These are phyloP conservation scores for Caenorhabditis drosophilae DNA, from an alignment of 2,888 invertebrate species.

Conservation along the genomic window DNA sequence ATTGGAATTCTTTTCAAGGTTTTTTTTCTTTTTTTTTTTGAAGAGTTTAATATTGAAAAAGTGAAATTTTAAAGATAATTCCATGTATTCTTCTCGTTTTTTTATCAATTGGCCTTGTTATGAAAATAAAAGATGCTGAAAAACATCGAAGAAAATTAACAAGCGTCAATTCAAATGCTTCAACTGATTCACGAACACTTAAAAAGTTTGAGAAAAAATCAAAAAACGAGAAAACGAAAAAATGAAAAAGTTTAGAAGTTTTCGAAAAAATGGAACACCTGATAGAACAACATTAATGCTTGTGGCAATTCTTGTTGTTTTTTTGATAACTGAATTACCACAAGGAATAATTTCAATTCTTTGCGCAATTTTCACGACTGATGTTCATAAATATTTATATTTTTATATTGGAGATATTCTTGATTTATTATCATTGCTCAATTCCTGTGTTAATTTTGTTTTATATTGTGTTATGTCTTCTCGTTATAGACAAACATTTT, in stretches of 20 bases:
- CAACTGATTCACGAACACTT: conserved; percentile 29
- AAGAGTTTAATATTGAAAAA: not conserved
- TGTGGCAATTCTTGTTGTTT: conserved; percentile 80
- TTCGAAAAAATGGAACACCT: conserved; percentile 39
- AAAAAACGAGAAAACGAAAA: not conserved
- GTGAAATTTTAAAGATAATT: conserved; percentile 51
- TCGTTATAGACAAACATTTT: conserved; percentile 57
- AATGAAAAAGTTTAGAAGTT: not conserved
- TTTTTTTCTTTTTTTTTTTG: no score
- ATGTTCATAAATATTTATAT: conserved; percentile 53
- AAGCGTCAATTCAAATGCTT: conserved; percentile 37
- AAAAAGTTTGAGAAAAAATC: conserved; percentile 32
- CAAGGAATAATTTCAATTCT: conserved; percentile 63
- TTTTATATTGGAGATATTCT: conserved; percentile 77
- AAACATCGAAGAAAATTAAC: conserved; percentile 55
- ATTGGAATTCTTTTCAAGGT: conserved; percentile 65
- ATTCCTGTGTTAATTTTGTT: conserved; percentile 81
- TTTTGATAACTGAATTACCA: conserved; percentile 80
- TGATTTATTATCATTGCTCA: conserved; percentile 78
- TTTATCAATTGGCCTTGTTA: conserved; percentile 57
- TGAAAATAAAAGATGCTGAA: conserved; percentile 60
- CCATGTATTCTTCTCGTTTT: conserved; percentile 62
- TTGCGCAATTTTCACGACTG: conserved; percentile 63
- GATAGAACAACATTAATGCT: conserved; percentile 80
- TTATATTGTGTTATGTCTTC: conserved; percentile 80